phyloP scores from a whole-genome alignment of 2,113 vertebrate genomes.

The Columba janthina region DNA sequence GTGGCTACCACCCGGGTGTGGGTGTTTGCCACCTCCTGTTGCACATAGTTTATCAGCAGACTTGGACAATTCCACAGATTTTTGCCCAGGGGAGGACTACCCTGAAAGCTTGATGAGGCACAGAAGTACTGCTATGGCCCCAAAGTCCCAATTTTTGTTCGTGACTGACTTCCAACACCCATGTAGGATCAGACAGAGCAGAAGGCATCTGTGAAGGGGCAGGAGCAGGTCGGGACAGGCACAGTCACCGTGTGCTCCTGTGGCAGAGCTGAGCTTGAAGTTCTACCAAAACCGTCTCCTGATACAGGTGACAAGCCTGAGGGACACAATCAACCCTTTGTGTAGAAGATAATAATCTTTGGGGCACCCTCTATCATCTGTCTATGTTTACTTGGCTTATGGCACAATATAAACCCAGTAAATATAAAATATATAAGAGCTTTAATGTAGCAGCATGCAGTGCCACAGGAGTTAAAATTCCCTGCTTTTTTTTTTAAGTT shows the following conservation, averaged over 20 bases:
- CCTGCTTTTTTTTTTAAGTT: not conserved
- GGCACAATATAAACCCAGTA: not conserved
- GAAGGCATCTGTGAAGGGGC: not conserved
- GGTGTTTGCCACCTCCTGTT: not conserved
- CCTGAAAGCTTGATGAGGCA: not conserved
- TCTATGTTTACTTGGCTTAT: not conserved
- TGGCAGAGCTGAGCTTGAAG: not conserved
- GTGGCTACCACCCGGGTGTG: accelerated
- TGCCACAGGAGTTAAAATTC: not conserved
- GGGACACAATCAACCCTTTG: not conserved
- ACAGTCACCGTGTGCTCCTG: not conserved
- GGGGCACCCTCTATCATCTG: not conserved
- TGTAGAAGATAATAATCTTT: not conserved
- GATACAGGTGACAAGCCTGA: not conserved
- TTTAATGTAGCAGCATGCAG: not conserved
- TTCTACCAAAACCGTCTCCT: not conserved
- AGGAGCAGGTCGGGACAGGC: not conserved
- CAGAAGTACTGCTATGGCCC: not conserved
- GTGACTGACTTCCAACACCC: not conserved
- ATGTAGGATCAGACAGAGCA: accelerated
- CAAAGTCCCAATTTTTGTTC: not conserved
- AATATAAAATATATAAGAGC: not conserved
- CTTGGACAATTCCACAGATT: not conserved
- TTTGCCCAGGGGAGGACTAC: not conserved
- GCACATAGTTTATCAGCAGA: not conserved